Conservation (phyloP, 2,888 invertebrate species). For the Ormyrus nitidulus region DNA sequence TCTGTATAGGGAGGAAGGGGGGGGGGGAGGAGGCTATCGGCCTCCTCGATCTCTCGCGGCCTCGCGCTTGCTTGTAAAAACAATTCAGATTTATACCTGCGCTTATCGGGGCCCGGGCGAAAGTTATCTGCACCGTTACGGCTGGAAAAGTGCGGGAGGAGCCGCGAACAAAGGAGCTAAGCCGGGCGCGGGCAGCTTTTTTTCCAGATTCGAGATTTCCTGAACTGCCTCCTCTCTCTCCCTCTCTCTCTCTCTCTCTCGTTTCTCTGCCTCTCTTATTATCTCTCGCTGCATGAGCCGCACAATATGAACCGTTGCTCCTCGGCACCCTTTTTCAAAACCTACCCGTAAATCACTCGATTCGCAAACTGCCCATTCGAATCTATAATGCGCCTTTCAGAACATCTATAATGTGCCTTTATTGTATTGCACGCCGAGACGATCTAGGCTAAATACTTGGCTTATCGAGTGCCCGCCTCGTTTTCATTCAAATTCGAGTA, state of each 20-base stretch:
- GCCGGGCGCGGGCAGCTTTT: conserved; percentile 2
- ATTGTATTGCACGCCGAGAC: conserved; percentile 5
- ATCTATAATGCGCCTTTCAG: conserved; percentile 46
- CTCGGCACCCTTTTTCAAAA: conserved; percentile 12
- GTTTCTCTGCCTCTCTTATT: neutral
- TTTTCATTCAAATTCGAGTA: too few species aligned
- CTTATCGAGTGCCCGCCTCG: neutral
- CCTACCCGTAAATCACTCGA: conserved; percentile 39
- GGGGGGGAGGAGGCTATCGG: neutral
- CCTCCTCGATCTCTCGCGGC: neutral
- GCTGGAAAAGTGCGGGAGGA: neutral
- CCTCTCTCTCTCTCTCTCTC: neutral
- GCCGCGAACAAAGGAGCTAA: neutral
- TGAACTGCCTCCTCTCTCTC: conserved; percentile 17
- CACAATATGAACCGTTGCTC: neutral
- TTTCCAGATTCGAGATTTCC: conserved; percentile 50
- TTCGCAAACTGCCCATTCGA: conserved; percentile 44
- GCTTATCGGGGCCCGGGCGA: conserved; percentile 64
- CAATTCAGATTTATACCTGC: conserved; percentile 71
- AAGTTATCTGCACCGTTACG: conserved; percentile 63
- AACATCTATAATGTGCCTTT: conserved; percentile 24
- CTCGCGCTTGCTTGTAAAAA: conserved; percentile 64
- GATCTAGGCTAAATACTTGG: conserved; percentile 33
- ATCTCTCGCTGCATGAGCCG: too few species aligned
- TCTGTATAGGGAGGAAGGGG: neutral